A percentile compares a stretch with the other conserved stretches of the same genome.
Evolutionary conservation across 2,888 invertebrate genomes (phyloP).

Genomic region (Miltochrista miniata): DNA sequence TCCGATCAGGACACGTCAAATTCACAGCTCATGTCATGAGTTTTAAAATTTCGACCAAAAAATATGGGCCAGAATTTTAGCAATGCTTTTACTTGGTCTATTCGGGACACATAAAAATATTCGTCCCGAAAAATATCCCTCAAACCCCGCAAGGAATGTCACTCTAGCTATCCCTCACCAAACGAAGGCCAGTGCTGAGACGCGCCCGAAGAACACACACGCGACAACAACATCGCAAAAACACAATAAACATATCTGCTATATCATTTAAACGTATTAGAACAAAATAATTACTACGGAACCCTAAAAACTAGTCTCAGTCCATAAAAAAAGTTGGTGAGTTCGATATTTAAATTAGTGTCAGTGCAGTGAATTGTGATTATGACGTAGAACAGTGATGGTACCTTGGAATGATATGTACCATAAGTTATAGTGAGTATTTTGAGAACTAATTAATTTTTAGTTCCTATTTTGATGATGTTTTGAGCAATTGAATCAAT

Average conservation of each 20-base stretch:
- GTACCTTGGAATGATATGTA: conserved; percentile 4
- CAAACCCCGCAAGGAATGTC: conserved; percentile 31
- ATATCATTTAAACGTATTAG: conserved; percentile 29
- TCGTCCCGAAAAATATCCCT: neutral
- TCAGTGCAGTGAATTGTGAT: conserved; percentile 20
- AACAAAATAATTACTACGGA: neutral
- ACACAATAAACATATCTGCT: conserved; percentile 44
- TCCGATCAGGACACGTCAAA: too few relatives aligned
- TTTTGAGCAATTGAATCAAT: neutral
- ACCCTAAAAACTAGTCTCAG: neutral
- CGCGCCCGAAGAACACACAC: conserved; percentile 34
- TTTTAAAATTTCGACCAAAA: too few relatives aligned
- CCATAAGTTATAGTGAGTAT: conserved; percentile 30
- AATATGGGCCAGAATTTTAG: too few relatives aligned
- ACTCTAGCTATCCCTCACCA: conserved; percentile 41
- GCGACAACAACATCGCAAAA: conserved; percentile 22
- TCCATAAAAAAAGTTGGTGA: conserved; percentile 16
- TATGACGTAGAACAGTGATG: conserved; percentile 4
- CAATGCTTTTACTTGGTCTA: too few relatives aligned
- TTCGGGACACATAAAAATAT: too few relatives aligned
- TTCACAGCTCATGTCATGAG: too few relatives aligned
- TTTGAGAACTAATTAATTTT: neutral
- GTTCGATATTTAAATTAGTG: conserved; percentile 5
- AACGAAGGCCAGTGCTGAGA: conserved; percentile 38
- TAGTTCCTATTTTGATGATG: neutral